Base-by-base conservation (phyloP, 2,888 invertebrate genomes). In the Rhorus exstirpatorius region DNA sequence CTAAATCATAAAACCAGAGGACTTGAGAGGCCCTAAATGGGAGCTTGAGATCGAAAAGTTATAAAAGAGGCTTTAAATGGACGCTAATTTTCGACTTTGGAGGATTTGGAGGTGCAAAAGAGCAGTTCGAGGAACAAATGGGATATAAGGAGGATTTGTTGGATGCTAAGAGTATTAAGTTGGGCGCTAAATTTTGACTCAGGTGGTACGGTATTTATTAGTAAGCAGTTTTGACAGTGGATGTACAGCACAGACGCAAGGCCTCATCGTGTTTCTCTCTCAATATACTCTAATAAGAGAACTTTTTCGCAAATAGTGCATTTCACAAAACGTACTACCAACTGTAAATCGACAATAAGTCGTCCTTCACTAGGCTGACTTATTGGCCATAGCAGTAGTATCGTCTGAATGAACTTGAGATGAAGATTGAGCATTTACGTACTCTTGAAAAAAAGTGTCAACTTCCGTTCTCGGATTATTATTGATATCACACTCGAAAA, bases 151-250 rank as follows among this genome's bases (percentile, higher is more conserved):
- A n/a, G n/a, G n/a, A n/a, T n/a, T n/a, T n/a, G n/a, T n/a, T n/a
- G n/a, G n/a, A n/a, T n/a, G n/a, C n/a, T n/a, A n/a, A n/a, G n/a
- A n/a, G n/a, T n/a, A n/a, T n/a, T n/a, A n/a, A n/a, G n/a, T n/a
- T n/a, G n/a, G n/a, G n/a, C n/a, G n/a, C n/a, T n/a, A n/a, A n/a
- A n/a, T n/a, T n/a, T n/a, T n/a, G n/a, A n/a, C n/a, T n/a, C n/a
- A n/a, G n/a, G n/a, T n/a, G n/a, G 53, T 14, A 83, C 79, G 24
- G 35, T 19, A 60, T 77, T 81, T 1, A 81, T 21, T 12, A 71
- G 21, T 8, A 81, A 31, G 21, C 79, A 83, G 26, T 81, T 58
- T 17, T 60, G 53, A 46, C 83, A 81, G n/a, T 81, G 78, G n/a
- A 83, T 65, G 12, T 31, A 24, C 19, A 81, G 41, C n/a, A n/a